phyloP scores from a whole-genome alignment of 2,888 invertebrate genomes.

The Prosopocoilus inquinatus region DNA sequence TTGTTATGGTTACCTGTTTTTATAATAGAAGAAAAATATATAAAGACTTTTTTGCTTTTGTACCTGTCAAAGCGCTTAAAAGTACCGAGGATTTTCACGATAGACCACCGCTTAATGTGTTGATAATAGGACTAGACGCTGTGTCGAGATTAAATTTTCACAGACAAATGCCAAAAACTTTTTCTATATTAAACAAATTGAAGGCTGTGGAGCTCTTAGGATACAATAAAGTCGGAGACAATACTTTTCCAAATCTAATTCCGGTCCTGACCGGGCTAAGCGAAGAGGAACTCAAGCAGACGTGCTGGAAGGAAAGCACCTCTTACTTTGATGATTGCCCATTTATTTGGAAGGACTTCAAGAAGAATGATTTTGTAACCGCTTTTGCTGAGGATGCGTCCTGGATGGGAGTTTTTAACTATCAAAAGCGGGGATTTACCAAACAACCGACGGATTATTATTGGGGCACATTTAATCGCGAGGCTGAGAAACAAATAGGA shows the following conservation, averaged over 20 bases:
- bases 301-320: slow-evolving; percentile 58
- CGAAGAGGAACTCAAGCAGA: slow-evolving; percentile 61
- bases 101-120: slow-evolving; percentile 58
- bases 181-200: slow-evolving; percentile 58
- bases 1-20: slow-evolving; percentile 65
- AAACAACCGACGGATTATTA: slow-evolving; percentile 85
- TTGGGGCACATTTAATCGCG: slow-evolving; percentile 69
- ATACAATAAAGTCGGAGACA: slow-evolving; percentile 92
- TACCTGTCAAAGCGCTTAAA: slow-evolving; percentile 51
- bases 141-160: slow-evolving; percentile 83
- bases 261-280: slow-evolving; percentile 75
- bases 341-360: slow-evolving; percentile 82
- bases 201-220: slow-evolving; percentile 78
- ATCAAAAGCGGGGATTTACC: slow-evolving; percentile 71
- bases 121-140: slow-evolving; percentile 82
- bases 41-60: slow-evolving; percentile 67
- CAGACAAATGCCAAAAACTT: slow-evolving; percentile 77
- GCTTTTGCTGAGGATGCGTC: slow-evolving; percentile 82
- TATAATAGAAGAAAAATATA: slow-evolving; percentile 56
- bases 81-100: slow-evolving; percentile 17
- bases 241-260: slow-evolving; percentile 87
- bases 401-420: slow-evolving; percentile 77
- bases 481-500: slow-evolving; percentile 66
- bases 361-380: slow-evolving; percentile 70
- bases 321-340: slow-evolving; percentile 74